phyloP scores from a whole-genome alignment of 92 coral and sea anemone genomes.

The Palythoa heliodiscus region DNA sequence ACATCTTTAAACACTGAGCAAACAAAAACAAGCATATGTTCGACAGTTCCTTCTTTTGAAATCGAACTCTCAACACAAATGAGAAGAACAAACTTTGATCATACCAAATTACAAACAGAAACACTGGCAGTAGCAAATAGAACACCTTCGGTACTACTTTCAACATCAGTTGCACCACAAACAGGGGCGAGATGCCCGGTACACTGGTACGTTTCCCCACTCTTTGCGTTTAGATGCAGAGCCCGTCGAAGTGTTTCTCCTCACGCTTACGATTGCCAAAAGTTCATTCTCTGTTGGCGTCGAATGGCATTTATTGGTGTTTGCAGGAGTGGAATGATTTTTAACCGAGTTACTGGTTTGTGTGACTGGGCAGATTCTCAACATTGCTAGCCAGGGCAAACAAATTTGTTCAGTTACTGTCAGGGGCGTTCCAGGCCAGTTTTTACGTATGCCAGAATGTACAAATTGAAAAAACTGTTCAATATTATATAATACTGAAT shows the following conservation, averaged over 20 bases:
- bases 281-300: conserved; percentile 40
- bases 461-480: too few relatives aligned
- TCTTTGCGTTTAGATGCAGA: conserved; percentile 13
- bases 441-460: too few relatives aligned
- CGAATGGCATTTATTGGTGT: conserved; percentile 26
- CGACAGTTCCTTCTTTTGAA: not conserved
- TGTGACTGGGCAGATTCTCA: conserved; percentile 21
- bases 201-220: conserved; percentile 20
- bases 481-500: too few relatives aligned
- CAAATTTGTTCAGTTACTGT: not conserved
- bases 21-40: not conserved
- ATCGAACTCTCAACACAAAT: not conserved
- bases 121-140: not conserved
- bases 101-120: not conserved
- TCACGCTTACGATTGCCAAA: conserved; percentile 5
- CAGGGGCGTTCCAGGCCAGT: too few relatives aligned
- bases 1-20: not conserved
- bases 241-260: not conserved
- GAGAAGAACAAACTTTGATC: not conserved
- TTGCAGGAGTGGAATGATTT: conserved; percentile 25
- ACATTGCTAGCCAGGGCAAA: not conserved
- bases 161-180: not conserved
- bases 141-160: not conserved
- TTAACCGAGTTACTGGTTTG: not conserved
- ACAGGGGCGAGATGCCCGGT: conserved; percentile 17